Evolutionary conservation across 2,113 vertebrate genomes (phyloP), one percentile per base, ranked within the genome.

Genomic region (Pomatostomus ruficeps): DNA sequence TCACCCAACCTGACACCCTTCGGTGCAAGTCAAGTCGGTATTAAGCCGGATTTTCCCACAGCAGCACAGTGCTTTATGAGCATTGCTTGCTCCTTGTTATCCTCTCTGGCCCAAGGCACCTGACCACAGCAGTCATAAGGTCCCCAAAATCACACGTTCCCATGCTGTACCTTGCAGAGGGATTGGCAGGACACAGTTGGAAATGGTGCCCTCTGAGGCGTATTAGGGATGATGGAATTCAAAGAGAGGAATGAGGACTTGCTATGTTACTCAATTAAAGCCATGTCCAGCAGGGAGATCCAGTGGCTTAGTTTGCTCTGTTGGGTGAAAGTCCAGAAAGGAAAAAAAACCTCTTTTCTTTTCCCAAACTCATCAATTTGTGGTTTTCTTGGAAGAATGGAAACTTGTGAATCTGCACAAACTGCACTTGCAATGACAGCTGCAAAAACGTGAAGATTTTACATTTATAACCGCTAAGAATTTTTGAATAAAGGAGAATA

Each of bases 141-240:
- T 36, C 15, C 73, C 54, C 66, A 66, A 87, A 42, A 17, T 12
- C 26, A 6, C 2, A 1, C 15, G 42, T 45, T 61, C 36, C 23
- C 6, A 0, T 43, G 49, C 77, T 33, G 36, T 52, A 7, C 38
- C 35, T 57, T 29, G 35, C 42, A 49, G 65, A 51, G 43, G 9
- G 12, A 51, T 24, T 11, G 10, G 55, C 55, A 28, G 51, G 12
- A 26, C 23, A 4, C 21, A 4, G 24, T 11, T 4, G 40, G 35
- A 73, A n/a, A 46, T 0, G 1, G 25, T 55, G 20, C 31, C 26
- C 29, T 78, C n/a, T 0, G 2, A 73, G 36, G 26, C 33, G 49
- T 38, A 3, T 71, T 51, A 25, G 2, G 8, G 38, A 36, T 40
- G 62, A 58, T 33, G 77, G 28, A 54, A 15, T 57, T 85, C n/a